Evolutionary conservation across 2,113 vertebrate genomes (phyloP), one percentile per base, ranked within the genome.

Genomic region (Gavialis gangeticus): DNA sequence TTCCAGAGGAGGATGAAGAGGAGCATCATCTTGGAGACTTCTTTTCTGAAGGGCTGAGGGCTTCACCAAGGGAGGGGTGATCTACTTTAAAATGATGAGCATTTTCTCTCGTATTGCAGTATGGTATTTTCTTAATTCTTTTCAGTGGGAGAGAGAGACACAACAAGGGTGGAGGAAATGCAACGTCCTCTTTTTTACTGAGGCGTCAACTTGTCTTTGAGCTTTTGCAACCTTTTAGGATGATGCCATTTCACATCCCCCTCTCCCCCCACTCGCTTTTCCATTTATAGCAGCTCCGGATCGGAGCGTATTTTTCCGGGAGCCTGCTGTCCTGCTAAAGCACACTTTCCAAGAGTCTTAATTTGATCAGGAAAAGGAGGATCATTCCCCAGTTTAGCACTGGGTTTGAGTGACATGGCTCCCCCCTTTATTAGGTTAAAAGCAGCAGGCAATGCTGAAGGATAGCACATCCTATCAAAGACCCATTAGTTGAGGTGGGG

Each of bases 351-450:
- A 92, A 75, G 75, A 58, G 56, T 6, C 77, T 57, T 89, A 76
- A 73, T 87, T 79, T 75, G 92, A 81, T 55, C 67, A 92, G 79
- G 85, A 58, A 77, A 55, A 82, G 69, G 78, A 82, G 62, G 59
- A 58, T 37, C 69, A 85, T 89, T 67, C 77, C 66, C 59, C 85
- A 66, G n/a, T 71, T 93, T 88, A 92, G 78, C 78, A 55, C 79
- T 84, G 84, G 79, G 12, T 66, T 55, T 9, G 30, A 55, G 16
- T 82, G 77, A 4, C 76, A 18, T 6, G 37, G 66, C 83, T 89
- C 28, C 71, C 62, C 64, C 83, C 82, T 75, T 86, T 66, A 25
- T 17, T 17, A 57, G 30, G 10, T 25, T 57, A 34, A 22, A 76
- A 79, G 59, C 10, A 27, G 25, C 59, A 16, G 12, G 18, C 27